Percentiles rank a stretch among this genome's conserved stretches.
Conservation (phyloP, 2,113 vertebrate genomes). For the Lucifuga dentata region DNA sequence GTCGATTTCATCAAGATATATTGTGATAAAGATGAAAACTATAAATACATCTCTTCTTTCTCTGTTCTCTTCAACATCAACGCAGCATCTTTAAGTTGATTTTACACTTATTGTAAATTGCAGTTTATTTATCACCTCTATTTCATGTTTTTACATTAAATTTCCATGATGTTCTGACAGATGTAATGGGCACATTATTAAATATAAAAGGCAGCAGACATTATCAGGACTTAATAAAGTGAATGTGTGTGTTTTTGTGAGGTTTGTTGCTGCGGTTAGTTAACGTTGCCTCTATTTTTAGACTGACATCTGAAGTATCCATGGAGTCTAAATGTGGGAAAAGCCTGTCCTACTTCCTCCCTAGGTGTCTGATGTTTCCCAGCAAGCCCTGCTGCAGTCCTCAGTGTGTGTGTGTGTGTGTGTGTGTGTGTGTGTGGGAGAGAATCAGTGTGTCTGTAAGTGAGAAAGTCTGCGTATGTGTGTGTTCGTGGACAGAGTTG, state of each 20-base stretch:
- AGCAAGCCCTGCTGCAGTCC: constrained; percentile 85
- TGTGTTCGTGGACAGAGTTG: too few relatives aligned
- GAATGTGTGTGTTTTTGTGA: not conserved
- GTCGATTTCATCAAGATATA: too few relatives aligned
- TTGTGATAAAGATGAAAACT: too few relatives aligned
- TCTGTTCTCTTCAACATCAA: too few relatives aligned
- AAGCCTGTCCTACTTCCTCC: constrained; percentile 98
- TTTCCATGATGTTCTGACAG: not conserved
- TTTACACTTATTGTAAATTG: too few relatives aligned
- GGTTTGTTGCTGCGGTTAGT: constrained; percentile 75
- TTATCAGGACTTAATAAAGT: not conserved
- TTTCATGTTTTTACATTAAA: not conserved
- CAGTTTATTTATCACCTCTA: not conserved
- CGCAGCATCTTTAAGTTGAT: too few relatives aligned
- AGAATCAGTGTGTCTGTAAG: constrained; percentile 43
- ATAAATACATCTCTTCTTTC: too few relatives aligned
- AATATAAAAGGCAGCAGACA: not conserved
- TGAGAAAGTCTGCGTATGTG: constrained; percentile 26
- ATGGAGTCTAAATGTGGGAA: constrained; percentile 99
- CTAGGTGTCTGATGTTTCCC: constrained; percentile 98
- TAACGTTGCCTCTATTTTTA: constrained; percentile 97
- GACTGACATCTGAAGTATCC: constrained; percentile 95
- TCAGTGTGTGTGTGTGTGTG: constrained; percentile 68
- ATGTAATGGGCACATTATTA: not conserved
- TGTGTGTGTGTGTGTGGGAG: constrained; percentile 64